Evolutionary conservation across 2,797 vertebrate species (phyloP).

Genomic region (Characodon lateralis): DNA sequence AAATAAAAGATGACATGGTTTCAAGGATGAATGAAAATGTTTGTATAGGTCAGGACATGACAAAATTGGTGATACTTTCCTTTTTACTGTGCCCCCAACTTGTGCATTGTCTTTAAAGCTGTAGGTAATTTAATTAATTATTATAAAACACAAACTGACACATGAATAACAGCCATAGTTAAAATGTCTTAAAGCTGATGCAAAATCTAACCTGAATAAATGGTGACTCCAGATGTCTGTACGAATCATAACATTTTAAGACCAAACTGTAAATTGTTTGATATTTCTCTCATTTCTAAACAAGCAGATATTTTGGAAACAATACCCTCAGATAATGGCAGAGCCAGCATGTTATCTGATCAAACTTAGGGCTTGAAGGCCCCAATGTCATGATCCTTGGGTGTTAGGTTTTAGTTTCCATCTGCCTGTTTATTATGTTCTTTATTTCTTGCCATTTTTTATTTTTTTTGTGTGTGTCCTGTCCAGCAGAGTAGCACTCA

Average conservation of each 20-base stretch:
- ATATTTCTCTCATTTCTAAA: not conserved
- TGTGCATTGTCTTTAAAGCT: slow-evolving; percentile 6
- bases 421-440: too few relatives aligned
- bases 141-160: not conserved
- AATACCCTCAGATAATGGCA: not conserved
- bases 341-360: too few relatives aligned
- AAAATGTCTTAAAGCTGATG: not conserved
- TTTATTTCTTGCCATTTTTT: too few relatives aligned
- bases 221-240: too few relatives aligned
- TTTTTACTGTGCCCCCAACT: not conserved
- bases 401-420: too few relatives aligned
- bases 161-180: not conserved
- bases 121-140: not conserved
- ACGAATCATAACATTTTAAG: too few relatives aligned
- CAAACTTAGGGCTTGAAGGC: too few relatives aligned
- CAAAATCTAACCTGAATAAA: too few relatives aligned
- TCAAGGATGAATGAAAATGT: slow-evolving; percentile 35
- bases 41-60: slow-evolving; percentile 21
- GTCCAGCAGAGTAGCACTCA: too few relatives aligned
- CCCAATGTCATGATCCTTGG: too few relatives aligned
- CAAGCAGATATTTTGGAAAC: not conserved
- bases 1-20: slow-evolving; percentile 38
- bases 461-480: too few relatives aligned
- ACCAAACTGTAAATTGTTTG: not conserved
- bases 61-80: not conserved